Conservation (phyloP, 2,113 vertebrate genomes). For the Alosa alosa region DNA sequence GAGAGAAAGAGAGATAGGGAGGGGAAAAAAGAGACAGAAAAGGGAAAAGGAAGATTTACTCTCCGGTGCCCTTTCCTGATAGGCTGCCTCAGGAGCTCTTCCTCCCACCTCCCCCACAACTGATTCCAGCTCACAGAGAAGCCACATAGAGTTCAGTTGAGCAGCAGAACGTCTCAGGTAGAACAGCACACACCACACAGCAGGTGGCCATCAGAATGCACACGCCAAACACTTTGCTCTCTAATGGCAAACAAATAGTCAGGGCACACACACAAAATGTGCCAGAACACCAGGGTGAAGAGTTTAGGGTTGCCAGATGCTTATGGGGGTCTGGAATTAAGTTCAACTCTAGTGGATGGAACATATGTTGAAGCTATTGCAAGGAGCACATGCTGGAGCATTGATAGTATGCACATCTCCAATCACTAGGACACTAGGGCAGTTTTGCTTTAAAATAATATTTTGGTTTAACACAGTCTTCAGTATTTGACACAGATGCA, state of each 20-base stretch:
- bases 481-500: background rate
- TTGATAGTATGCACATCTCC: background rate
- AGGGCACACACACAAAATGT: background rate
- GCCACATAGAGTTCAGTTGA: slow-evolving; percentile 1
- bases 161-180: background rate
- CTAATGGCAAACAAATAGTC: background rate
- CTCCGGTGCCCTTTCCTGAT: slow-evolving; percentile 37
- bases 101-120: background rate
- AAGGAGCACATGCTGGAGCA: too few relatives aligned
- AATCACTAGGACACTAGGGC: background rate
- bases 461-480: background rate
- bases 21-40: background rate
- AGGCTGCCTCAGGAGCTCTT: slow-evolving; percentile 39
- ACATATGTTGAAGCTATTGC: too few relatives aligned
- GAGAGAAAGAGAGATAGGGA: background rate
- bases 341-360: too few relatives aligned
- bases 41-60: slow-evolving; percentile 41
- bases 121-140: slow-evolving; percentile 21
- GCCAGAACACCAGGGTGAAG: too few relatives aligned
- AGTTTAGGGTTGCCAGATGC: background rate
- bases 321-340: background rate
- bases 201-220: background rate
- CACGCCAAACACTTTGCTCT: background rate
- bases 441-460: background rate
- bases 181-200: background rate